Percentiles rank a stretch among this genome's conserved stretches.
phyloP scores from a whole-genome alignment of 2,113 vertebrate genomes.

The Rhizomys pruinosus region DNA sequence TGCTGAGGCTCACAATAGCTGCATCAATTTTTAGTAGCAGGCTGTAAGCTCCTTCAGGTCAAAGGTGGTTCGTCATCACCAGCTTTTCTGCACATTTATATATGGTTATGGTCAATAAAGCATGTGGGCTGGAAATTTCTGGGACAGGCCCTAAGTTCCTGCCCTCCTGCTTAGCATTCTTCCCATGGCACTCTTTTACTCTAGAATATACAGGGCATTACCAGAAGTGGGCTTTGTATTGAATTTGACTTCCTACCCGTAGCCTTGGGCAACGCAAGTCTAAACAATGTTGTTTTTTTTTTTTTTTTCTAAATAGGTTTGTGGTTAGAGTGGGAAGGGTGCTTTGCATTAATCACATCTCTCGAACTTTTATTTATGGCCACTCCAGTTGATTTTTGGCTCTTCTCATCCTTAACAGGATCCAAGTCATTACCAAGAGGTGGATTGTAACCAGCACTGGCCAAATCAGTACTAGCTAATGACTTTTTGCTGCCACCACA shows the following conservation, averaged over 20 bases:
- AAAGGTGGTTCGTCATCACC: neutral
- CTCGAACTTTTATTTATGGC: constrained; percentile 50
- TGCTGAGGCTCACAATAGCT: neutral
- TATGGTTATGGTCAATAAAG: neutral
- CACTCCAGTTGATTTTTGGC: constrained; percentile 54
- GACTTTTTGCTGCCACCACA: constrained; percentile 68
- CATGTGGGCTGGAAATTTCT: neutral
- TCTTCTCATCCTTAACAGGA: constrained; percentile 59
- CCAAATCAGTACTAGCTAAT: constrained; percentile 74
- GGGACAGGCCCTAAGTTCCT: neutral
- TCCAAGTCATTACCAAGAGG: constrained; percentile 42
- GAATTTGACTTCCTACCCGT: constrained; percentile 58
- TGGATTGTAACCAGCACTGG: constrained; percentile 62
- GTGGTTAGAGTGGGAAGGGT: constrained; percentile 58
- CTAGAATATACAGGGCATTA: constrained; percentile 13
- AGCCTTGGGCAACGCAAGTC: constrained; percentile 45
- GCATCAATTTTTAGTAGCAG: neutral
- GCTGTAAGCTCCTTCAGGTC: neutral
- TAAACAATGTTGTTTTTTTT: constrained; percentile 61
- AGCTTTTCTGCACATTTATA: neutral
- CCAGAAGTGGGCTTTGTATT: constrained; percentile 52
- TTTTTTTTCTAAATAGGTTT: constrained; percentile 70
- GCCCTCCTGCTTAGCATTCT: constrained; percentile 43
- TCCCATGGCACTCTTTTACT: constrained; percentile 31
- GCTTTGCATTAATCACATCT: constrained; percentile 21